Base-by-base conservation (phyloP, 2,113 vertebrate species). In the Pao palembangensis region DNA sequence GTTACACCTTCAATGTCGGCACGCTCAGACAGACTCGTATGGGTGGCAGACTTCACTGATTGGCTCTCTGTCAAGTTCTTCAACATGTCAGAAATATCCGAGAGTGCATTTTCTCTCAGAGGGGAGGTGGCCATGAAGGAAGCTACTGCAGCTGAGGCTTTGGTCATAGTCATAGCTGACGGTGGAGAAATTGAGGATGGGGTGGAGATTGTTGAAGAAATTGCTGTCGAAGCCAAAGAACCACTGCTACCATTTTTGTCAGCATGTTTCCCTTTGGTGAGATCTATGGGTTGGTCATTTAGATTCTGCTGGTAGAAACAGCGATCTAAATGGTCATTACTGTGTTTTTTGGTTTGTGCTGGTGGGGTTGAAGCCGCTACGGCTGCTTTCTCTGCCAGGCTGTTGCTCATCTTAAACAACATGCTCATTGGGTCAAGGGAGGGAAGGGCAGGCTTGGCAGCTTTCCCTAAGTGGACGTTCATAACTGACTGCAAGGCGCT, bases 401-500 rank as follows among this genome's bases (percentile, higher is more conserved):
- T 98, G 82, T 98, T 98, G 92, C 96, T 98, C 96, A 99, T 98
- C 92, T 98, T 98, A 85, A 98, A 98, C 52, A 99, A 91, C 96
- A 98, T 99, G 84, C 96, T 99, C 95, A 99, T 98, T 58, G 97
- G 97, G 87, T 99, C 97, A 15, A 99, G 91, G 38, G 95, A 91
- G 0, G 97, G 97, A 80, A 98, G 84, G 31, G 96, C 94, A 0
- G 97, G 97, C 76, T 99, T 99, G 49, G 97, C 95, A 0, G 97
- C 97, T 84, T 99, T 99, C 52, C 96, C 97, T 62, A 99, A 89
- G 88, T 99, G 97, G 73, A 94, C 93, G 81, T 99, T 99, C 97
- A 99, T 99, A 73, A 99, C 95, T 0, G 97, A 99, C 69, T 99
- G 96, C 82, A 99, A 91, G 46, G 96, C 97, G n/a, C 96, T 99